Base-by-base conservation (phyloP, 2,888 invertebrate species). In the Erpobdella octoculata region DNA sequence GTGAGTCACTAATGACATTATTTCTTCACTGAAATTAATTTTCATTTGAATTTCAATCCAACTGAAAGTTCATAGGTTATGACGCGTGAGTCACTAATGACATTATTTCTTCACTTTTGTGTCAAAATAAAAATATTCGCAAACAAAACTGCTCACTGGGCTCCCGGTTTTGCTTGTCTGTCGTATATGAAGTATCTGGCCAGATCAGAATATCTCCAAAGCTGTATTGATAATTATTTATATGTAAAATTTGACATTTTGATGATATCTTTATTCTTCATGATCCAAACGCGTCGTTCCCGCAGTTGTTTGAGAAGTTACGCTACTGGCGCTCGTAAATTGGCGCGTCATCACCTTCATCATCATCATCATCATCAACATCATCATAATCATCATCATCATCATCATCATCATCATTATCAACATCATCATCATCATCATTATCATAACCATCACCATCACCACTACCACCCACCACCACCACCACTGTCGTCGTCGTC, bases 201-300 rank as follows among this genome's bases (percentile, higher is more conserved):
- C 18, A 38, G 18, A 46, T 67, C 65, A 8, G 73, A 74, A 71
- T 74, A 67, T n/a, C 73, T 62, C 71, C 73, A 74, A 33, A 66
- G 62, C 74, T 74, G 71, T 21, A 35, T 21, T 18, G 53, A 53
- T n/a, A n/a, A n/a, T n/a, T n/a, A n/a, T n/a, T n/a, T n/a, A n/a
- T n/a, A n/a, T n/a, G n/a, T n/a, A n/a, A n/a, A n/a, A n/a, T n/a
- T n/a, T n/a, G n/a, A n/a, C n/a, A n/a, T n/a, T n/a, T n/a, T n/a
- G n/a, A n/a, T n/a, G n/a, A n/a, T n/a, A n/a, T n/a, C n/a, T n/a
- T n/a, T n/a, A n/a, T n/a, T n/a, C n/a, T n/a, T n/a, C n/a, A n/a
- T n/a, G n/a, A n/a, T n/a, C n/a, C n/a, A n/a, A n/a, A n/a, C n/a
- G n/a, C n/a, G n/a, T n/a, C n/a, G n/a, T n/a, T n/a, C n/a, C n/a